Conservation (phyloP, 2,888 invertebrate genomes). For the Drosophila macrospina region DNA sequence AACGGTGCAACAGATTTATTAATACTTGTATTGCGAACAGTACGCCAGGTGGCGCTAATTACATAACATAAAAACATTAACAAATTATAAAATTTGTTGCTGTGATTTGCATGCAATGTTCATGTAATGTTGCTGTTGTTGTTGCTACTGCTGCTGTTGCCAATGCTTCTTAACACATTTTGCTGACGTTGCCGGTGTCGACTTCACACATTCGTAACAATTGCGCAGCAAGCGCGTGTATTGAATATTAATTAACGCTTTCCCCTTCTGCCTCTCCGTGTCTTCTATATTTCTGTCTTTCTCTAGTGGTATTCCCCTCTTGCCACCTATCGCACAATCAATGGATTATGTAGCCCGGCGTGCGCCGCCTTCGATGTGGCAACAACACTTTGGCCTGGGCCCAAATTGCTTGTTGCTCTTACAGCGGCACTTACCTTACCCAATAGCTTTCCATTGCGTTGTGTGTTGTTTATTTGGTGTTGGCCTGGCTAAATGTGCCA, state of each 20-base stretch:
- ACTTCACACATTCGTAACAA: constrained; percentile 79
- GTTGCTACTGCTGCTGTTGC: constrained; percentile 31
- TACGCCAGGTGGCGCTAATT: constrained; percentile 63
- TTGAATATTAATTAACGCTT: constrained; percentile 75
- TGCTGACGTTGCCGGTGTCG: constrained; percentile 50
- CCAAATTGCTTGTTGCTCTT: constrained; percentile 33
- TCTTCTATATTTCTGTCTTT: constrained; percentile 9
- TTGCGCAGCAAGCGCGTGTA: constrained; percentile 72
- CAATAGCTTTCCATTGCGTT: constrained; percentile 58
- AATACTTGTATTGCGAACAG: constrained; percentile 41
- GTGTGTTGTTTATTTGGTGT: constrained; percentile 43
- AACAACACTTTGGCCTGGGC: constrained; percentile 37
- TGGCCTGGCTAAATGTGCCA: constrained; percentile 78
- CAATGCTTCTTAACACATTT: constrained; percentile 66
- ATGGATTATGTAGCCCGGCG: constrained; percentile 64
- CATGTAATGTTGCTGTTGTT: constrained; percentile 17
- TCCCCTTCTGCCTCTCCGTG: background rate
- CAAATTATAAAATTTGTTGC: constrained; percentile 32
- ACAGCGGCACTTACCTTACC: constrained; percentile 79
- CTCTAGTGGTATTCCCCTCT: background rate
- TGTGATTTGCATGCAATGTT: constrained; percentile 68
- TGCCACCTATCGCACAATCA: constrained; percentile 13
- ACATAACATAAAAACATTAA: constrained; percentile 68
- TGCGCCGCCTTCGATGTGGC: constrained; percentile 45
- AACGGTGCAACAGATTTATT: constrained; percentile 28